phyloP scores from a whole-genome alignment of 2,113 vertebrate genomes.

The Donacobius atricapilla region DNA sequence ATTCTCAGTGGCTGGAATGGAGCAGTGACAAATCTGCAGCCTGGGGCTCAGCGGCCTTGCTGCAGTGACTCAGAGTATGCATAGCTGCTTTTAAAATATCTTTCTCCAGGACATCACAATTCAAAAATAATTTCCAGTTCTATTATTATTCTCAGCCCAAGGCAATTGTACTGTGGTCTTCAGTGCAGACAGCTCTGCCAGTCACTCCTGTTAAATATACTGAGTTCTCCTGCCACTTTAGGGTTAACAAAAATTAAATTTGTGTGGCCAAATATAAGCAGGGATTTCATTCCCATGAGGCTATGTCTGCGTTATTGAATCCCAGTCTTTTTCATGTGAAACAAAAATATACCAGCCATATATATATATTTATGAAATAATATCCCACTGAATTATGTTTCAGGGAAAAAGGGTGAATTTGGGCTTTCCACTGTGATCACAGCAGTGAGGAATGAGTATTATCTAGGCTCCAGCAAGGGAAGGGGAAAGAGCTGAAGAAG shows the following conservation, averaged over 20 bases:
- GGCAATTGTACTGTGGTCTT: background rate
- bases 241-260: constrained; percentile 31
- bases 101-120: background rate
- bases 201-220: background rate
- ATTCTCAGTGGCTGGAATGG: background rate
- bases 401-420: background rate
- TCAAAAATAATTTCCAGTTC: constrained; percentile 49
- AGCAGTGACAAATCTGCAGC: background rate
- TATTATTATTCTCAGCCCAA: constrained; percentile 32
- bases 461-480: background rate
- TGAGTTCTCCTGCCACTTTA: background rate
- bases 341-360: constrained; percentile 30
- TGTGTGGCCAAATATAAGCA: constrained; percentile 7
- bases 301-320: constrained; percentile 27
- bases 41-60: background rate
- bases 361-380: background rate
- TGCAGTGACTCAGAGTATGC: background rate
- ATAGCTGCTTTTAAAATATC: background rate
- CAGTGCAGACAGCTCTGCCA: background rate
- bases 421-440: background rate
- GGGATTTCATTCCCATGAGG: constrained; percentile 34
- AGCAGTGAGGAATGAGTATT: background rate
- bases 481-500: background rate
- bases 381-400: background rate
- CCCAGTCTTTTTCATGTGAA: constrained; percentile 9